Evolutionary conservation across 2,888 invertebrate species (phyloP).

Genomic region (Oeneis ivallda): DNA sequence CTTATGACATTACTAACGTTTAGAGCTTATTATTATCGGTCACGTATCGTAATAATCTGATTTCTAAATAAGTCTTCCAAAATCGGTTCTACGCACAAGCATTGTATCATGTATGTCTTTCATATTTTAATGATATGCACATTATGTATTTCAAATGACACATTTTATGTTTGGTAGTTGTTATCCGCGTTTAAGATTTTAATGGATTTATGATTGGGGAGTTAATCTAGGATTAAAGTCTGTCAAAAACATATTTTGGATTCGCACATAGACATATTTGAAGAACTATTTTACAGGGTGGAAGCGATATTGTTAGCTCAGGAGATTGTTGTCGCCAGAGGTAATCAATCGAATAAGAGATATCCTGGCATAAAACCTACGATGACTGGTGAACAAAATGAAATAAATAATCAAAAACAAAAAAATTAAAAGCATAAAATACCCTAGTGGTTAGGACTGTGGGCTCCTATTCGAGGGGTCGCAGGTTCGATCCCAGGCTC

Average conservation of each 20-base stretch:
- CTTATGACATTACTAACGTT: not conserved
- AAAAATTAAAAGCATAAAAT: too few species aligned
- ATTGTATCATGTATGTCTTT: constrained; percentile 11
- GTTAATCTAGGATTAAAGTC: not conserved
- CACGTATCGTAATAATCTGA: constrained; percentile 7
- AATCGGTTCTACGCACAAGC: constrained; percentile 7
- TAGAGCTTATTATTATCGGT: not conserved
- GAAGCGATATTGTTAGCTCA: too few species aligned
- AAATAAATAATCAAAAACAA: too few species aligned
- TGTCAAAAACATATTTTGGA: not conserved
- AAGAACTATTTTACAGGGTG: not conserved
- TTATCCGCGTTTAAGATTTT: constrained; percentile 11
- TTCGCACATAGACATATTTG: not conserved
- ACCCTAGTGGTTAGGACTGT: too few species aligned
- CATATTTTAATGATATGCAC: constrained; percentile 20
- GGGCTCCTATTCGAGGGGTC: too few species aligned
- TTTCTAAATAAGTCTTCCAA: constrained; percentile 9
- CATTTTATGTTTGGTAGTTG: constrained; percentile 20
- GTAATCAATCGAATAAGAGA: too few species aligned
- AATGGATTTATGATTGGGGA: not conserved
- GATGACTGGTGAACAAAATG: too few species aligned
- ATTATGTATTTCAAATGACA: constrained; percentile 20
- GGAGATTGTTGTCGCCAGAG: too few species aligned
- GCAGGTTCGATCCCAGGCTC: too few species aligned
- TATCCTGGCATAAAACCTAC: too few species aligned